Evolutionary conservation across 1,140 invertebrate species (phyloP), one percentile per base, ranked within the genome.

Genomic region (Vollenhovia emeryi): DNA sequence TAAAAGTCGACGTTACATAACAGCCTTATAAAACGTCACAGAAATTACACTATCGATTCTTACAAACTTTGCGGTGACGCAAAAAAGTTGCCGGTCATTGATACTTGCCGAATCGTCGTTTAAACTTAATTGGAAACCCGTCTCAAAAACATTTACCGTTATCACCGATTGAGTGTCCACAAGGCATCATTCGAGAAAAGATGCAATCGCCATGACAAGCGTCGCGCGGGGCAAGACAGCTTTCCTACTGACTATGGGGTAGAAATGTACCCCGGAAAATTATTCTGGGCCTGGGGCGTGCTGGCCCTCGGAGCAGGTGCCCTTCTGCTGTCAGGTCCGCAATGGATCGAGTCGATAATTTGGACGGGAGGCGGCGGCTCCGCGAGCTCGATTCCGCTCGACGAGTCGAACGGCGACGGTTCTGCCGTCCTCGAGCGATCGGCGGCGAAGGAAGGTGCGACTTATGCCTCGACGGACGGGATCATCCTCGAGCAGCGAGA

Each of bases 251-350:
- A 94, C 88, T 92, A 94, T 93, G 93, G 93, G 93, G 93, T 93
- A 92, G 93, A 87, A 76, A 94, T 94, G 94, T 88, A 91, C 91
- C 89, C 79, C 83, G 90, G 91, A 93, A 93, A 79, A 91, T 91
- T 87, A 86, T 52, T 86, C 43, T 89, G 91, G 91, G 82, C 79
- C 84, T 89, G 87, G 91, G 91, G 89, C 91, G 83, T 92, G 60
- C 60, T 92, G 68, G 91, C 92, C 91, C 91, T 93, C 74, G 87
- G 86, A 68, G 85, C 88, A 64, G 87, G 91, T 82, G 87, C 80
- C 57, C 43, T 93, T 27, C 27, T 92, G 45, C 75, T 89, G 3
- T 62, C 91, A 43, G 86, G 78, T 30, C 62, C 74, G 33, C 80
- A 64, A 87, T 84, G 73, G 84, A 62, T 55, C 66, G 68, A 66